Evolutionary conservation across 2,888 invertebrate genomes (phyloP).

Genomic region (Caenorhabditis zanzibari): DNA sequence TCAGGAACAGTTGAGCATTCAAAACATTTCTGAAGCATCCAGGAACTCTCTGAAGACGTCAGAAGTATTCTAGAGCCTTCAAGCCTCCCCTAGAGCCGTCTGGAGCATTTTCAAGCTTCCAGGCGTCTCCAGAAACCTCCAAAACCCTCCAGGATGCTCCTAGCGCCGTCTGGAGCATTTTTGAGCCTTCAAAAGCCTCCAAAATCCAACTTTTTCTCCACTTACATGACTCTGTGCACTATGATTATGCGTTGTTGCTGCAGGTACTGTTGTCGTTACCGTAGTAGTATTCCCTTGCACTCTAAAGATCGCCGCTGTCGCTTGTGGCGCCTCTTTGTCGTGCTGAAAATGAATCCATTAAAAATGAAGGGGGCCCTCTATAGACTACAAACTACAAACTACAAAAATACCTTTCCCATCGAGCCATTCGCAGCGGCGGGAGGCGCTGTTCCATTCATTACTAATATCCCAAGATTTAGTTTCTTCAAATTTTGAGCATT

Average conservation of each 20-base stretch:
- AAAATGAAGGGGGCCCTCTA: too few relatives aligned
- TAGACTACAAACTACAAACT: too few relatives aligned
- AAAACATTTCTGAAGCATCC: too few relatives aligned
- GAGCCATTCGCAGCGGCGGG: too few relatives aligned
- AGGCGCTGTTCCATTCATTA: too few relatives aligned
- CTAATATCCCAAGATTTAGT: too few relatives aligned
- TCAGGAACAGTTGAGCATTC: too few relatives aligned
- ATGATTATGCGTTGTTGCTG: background rate
- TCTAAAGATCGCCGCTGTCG: constrained; percentile 71
- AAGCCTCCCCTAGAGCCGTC: background rate
- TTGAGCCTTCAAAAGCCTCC: background rate
- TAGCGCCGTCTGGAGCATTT: background rate
- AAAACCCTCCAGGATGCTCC: background rate
- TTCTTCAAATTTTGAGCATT: too few relatives aligned
- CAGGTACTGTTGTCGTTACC: background rate
- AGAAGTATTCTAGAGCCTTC: background rate
- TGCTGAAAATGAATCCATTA: constrained; percentile 26
- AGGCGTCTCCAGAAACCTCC: background rate
- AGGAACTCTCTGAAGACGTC: background rate
- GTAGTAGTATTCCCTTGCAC: constrained; percentile 66
- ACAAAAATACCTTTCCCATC: too few relatives aligned
- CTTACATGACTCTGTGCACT: constrained; percentile 12
- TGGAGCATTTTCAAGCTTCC: too few relatives aligned
- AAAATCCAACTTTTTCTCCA: background rate
- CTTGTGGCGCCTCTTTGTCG: constrained; percentile 68